Base-by-base conservation (phyloP, 2,113 vertebrate genomes). In the Ptilorrhoa leucosticta region DNA sequence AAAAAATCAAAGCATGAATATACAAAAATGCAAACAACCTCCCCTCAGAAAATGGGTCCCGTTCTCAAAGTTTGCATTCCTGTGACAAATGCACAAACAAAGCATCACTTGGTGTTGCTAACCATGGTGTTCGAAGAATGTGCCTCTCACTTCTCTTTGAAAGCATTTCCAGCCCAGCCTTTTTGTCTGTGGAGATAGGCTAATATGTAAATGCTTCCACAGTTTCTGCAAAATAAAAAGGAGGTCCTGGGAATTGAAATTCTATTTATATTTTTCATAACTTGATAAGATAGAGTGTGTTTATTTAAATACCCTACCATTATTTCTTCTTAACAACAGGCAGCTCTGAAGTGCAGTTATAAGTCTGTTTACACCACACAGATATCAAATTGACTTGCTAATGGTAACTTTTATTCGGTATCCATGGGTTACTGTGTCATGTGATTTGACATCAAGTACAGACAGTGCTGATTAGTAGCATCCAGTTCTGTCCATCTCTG, bases 381-480 rank as follows among this genome's bases (percentile, higher is more conserved):
- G 98, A 99, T 98, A 98, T 98, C 98, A 99, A 99, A 99, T 99
- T 99, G 99, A 99, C 99, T 99, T 99, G 99, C 99, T 99, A 99
- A 99, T 99, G 98, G 99, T 99, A 99, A 99, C 99, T 99, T 99
- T 99, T 99, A 98, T 99, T 99, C 98, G 97, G 99, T 99, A 99
- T 99, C 99, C 98, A 99, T 99, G 99, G 99, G 99, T 99, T 99
- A 99, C 99, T 98, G 98, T 99, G 98, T 99, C 99, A 98, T 99
- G 99, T 99, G 99, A 99, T 99, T 99, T 99, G 99, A 99, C 99
- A 99, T 99, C 98, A 98, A 98, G 99, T 99, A 99, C 99, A 99
- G 99, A 99, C 99, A 99, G 98, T 98, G 99, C 99, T 99, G 99
- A 99, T 99, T 99, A 99, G 99, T 99, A 99, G 99, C 99, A 99